Conservation (phyloP, 2,888 invertebrate species). For the Leptopilina myrica region DNA sequence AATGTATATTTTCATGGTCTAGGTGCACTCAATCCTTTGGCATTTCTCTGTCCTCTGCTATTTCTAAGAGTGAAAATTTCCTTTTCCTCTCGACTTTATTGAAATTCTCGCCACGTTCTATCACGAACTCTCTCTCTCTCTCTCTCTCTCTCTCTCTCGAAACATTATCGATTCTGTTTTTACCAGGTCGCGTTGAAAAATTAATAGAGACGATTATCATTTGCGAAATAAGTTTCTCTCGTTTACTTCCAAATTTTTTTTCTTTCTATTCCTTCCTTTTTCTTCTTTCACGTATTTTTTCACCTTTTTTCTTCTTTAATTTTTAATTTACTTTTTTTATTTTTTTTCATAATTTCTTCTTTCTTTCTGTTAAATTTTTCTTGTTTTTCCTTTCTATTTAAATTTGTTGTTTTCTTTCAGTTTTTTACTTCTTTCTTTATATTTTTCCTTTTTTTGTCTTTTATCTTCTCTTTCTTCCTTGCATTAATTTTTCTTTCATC, state of each 20-base stretch:
- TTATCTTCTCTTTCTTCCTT: no score
- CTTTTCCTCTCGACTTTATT: slow-evolving; percentile 39
- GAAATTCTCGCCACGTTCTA: slow-evolving; percentile 62
- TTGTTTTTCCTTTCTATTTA: background rate
- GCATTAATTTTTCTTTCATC: no score
- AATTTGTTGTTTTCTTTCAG: no score
- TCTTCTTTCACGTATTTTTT: no score
- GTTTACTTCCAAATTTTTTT: no score
- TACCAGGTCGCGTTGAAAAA: slow-evolving; percentile 64
- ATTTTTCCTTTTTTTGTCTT: no score
- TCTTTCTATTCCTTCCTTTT: no score
- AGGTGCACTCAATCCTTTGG: slow-evolving; percentile 41
- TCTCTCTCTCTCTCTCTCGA: slow-evolving; percentile 25
- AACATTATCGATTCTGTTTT: slow-evolving; percentile 70
- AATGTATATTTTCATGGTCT: slow-evolving; percentile 32
- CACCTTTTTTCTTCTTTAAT: no score
- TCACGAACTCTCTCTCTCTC: slow-evolving; percentile 23
- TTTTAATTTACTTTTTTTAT: no score
- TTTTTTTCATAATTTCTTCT: no score
- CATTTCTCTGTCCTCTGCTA: slow-evolving; percentile 36
- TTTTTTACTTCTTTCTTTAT: no score
- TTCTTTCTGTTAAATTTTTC: no score
- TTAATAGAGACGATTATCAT: slow-evolving; percentile 57
- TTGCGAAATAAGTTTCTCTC: background rate
- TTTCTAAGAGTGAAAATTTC: slow-evolving; percentile 40